Base-by-base conservation (phyloP, 2,888 invertebrate species). In the Ectemnius lituratus region DNA sequence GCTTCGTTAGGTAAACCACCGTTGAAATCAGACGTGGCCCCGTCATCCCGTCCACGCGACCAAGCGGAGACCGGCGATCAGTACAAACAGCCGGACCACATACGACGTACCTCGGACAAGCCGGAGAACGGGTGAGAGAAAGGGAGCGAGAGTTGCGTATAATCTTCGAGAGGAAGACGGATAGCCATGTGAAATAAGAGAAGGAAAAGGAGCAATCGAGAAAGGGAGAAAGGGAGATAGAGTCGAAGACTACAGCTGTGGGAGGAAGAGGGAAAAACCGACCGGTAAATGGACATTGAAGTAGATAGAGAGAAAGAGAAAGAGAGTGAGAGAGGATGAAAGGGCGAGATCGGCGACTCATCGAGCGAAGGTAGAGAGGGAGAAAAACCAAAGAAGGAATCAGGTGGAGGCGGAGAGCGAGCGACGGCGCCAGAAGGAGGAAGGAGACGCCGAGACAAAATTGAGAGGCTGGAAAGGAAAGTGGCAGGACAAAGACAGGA, bases 1-100 rank as follows among this genome's bases (percentile, higher is more conserved):
- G 76, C 70, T 75, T 77, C 75, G 75, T 75, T 75, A 71, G 73
- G 69, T 72, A 68, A 73, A 75, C 58, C 62, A 58, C 64, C 64
- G 67, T 68, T 61, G 62, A 71, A 60, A 62, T 59, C 56, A 45
- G 45, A 62, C 67, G 18, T 47, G 46, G 23, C 14, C 45, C 6
- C 45, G 64, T 60, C 70, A 11, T 37, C 20, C n/a, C 66, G 57
- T 60, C 59, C 62, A 64, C 68, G 67, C 67, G 67, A 64, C 66
- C 59, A 37, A 14, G 14, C 56, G 23, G 56, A 56, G 37, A 47
- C 47, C 60, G 14, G 8, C 57, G 47, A 47, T 18, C 62, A 49
- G 56, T 58, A 59, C 62, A 46, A 13, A 46, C 60, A 62, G 63
- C 23, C 69, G 69, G 72, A 76, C 75, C 75, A 76, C 75, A 72